Percentiles rank a stretch among this genome's conserved stretches.
Conservation (phyloP, 2,113 vertebrate genomes). For the Hystrix brachyura region DNA sequence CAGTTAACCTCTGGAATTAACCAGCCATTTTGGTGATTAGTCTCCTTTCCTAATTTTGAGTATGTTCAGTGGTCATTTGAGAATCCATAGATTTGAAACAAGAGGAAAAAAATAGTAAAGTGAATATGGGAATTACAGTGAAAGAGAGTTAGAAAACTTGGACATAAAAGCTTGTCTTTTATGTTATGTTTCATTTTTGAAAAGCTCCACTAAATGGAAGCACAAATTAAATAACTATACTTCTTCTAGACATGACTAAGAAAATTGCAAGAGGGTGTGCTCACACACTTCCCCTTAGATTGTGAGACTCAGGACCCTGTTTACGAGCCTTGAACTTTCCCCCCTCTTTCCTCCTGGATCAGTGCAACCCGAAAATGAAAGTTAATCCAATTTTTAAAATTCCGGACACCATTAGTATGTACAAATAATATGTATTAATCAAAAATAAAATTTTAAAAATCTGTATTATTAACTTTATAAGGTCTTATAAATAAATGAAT, state of each 20-base stretch:
- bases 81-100: not conserved
- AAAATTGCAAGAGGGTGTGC: not conserved
- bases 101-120: conserved; percentile 37
- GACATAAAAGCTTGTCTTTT: not conserved
- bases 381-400: conserved; percentile 15
- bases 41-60: not conserved
- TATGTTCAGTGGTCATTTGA: not conserved
- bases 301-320: not conserved
- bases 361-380: not conserved
- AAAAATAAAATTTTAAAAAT: not conserved
- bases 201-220: not conserved
- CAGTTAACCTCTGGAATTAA: not conserved
- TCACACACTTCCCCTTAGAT: not conserved
- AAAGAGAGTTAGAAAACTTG: not conserved
- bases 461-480: not conserved
- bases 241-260: not conserved
- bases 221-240: not conserved
- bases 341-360: not conserved
- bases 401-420: not conserved
- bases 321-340: not conserved
- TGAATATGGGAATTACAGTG: not conserved
- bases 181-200: not conserved
- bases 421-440: not conserved
- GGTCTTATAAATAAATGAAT: not conserved
- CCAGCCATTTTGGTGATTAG: not conserved